phyloP scores from a whole-genome alignment of 92 coral and sea anemone species.

The Zoanthus sociatus region DNA sequence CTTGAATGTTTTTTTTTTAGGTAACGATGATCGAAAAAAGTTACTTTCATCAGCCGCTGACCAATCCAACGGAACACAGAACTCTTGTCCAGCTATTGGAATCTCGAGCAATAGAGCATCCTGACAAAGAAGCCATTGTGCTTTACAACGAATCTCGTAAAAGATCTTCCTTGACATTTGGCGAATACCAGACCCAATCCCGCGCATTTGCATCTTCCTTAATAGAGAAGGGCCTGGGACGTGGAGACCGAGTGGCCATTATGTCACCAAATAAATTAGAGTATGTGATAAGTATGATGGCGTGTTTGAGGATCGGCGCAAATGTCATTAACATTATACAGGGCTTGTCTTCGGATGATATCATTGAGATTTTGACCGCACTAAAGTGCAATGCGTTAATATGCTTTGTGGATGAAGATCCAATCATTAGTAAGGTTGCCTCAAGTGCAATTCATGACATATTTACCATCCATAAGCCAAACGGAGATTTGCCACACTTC shows the following conservation, averaged over 20 bases:
- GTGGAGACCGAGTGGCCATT: constrained; percentile 55
- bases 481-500: constrained; percentile 9
- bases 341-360: too few species aligned
- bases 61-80: constrained; percentile 55
- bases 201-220: constrained; percentile 51
- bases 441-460: constrained; percentile 12
- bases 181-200: constrained; percentile 45
- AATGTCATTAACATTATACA: too few species aligned
- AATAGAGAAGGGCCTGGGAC: constrained; percentile 53
- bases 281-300: constrained; percentile 52
- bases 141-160: constrained; percentile 33
- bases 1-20: background rate
- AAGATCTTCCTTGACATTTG: constrained; percentile 46
- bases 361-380: background rate
- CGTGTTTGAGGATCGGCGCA: too few species aligned
- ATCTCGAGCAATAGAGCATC: constrained; percentile 23
- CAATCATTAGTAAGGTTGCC: background rate
- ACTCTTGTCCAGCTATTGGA: constrained; percentile 51
- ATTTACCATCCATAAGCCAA: constrained; percentile 23
- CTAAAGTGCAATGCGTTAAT: background rate
- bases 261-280: constrained; percentile 57
- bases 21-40: constrained; percentile 17
- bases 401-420: background rate
- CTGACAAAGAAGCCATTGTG: constrained; percentile 51
- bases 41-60: constrained; percentile 48